These are phyloP conservation scores for Drosophila grimshawi DNA, from an alignment of 1,140 invertebrate genomes.

Conservation along the genomic window DNA sequence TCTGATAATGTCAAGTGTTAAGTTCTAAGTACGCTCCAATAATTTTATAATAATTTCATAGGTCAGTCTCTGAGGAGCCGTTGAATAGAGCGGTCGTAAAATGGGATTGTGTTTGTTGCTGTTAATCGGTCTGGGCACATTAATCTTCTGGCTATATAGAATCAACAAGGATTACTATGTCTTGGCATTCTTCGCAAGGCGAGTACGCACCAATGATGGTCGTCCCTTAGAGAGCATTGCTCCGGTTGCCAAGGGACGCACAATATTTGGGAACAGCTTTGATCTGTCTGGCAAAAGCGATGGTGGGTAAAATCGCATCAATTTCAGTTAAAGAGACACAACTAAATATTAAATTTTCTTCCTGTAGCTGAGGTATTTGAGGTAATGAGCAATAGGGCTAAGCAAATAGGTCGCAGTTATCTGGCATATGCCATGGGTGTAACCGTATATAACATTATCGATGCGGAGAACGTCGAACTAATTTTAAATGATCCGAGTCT, in stretches of 20 bases:
- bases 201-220: slow-evolving; percentile 43
- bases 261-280: slow-evolving; percentile 48
- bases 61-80: not conserved
- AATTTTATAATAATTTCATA: not conserved
- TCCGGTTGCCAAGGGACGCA: slow-evolving; percentile 2
- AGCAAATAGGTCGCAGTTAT: slow-evolving; percentile 35
- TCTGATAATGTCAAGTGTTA: not conserved
- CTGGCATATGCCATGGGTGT: slow-evolving; percentile 52
- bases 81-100: not conserved
- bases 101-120: slow-evolving; percentile 38
- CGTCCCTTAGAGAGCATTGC: slow-evolving; percentile 32
- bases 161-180: slow-evolving; percentile 46
- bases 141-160: slow-evolving; percentile 43
- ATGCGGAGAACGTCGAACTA: slow-evolving; percentile 61
- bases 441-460: slow-evolving; percentile 65
- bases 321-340: not conserved
- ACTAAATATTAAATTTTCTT: not conserved
- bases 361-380: slow-evolving; percentile 45
- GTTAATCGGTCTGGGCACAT: slow-evolving; percentile 22
- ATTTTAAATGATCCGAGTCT: slow-evolving; percentile 68
- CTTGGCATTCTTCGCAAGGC: slow-evolving; percentile 37
- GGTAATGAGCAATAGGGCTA: slow-evolving; percentile 12
- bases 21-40: not conserved
- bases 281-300: slow-evolving; percentile 35
- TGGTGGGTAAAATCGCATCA: not conserved